phyloP scores from a whole-genome alignment of 2,113 vertebrate genomes.

The Dipodomys merriami region DNA sequence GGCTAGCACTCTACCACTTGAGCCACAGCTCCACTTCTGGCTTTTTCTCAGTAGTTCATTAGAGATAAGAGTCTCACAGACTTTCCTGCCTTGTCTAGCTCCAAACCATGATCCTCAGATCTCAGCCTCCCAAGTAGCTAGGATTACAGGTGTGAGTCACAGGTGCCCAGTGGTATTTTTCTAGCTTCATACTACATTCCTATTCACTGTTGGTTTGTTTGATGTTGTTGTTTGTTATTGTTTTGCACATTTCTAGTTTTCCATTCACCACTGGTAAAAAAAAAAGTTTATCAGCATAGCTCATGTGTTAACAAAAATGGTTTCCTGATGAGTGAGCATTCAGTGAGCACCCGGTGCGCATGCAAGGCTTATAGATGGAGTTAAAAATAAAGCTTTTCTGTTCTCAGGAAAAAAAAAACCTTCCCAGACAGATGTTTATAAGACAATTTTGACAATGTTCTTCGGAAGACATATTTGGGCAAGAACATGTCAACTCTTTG shows the following conservation, averaged over 20 bases:
- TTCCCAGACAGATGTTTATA: neutral
- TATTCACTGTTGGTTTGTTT: neutral
- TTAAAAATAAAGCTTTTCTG: slow-evolving; percentile 48
- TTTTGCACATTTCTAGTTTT: neutral
- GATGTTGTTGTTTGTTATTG: too few relatives aligned
- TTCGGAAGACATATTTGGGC: slow-evolving; percentile 25
- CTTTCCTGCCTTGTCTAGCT: too few relatives aligned
- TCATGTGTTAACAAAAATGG: neutral
- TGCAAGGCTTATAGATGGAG: slow-evolving; percentile 18
- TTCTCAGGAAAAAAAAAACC: slow-evolving; percentile 18
- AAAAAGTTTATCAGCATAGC: neutral
- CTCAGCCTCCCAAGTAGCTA: too few relatives aligned
- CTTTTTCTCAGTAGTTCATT: too few relatives aligned
- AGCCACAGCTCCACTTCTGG: too few relatives aligned
- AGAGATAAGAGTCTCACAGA: too few relatives aligned
- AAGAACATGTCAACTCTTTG: neutral
- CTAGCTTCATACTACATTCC: neutral
- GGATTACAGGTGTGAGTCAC: too few relatives aligned
- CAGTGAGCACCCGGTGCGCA: neutral
- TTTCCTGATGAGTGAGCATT: neutral
- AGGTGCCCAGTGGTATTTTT: too few relatives aligned
- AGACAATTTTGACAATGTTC: slow-evolving; percentile 54
- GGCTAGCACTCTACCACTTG: too few relatives aligned
- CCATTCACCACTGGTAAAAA: neutral
- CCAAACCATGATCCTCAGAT: too few relatives aligned